phyloP scores from a whole-genome alignment of 2,888 invertebrate species.

The Ptilodon capucinus region DNA sequence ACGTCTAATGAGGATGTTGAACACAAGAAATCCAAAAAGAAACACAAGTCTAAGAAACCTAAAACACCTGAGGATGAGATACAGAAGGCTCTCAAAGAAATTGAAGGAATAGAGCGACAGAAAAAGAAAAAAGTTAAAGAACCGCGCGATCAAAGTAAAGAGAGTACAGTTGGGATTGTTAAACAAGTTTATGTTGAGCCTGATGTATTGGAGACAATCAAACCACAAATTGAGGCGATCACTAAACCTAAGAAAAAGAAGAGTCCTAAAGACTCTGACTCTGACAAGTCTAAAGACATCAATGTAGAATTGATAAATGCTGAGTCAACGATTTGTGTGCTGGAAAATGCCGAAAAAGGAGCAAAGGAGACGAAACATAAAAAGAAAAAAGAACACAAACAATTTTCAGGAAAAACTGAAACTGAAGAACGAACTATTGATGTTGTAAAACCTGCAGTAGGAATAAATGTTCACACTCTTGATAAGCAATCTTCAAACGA shows the following conservation, averaged over 20 bases:
- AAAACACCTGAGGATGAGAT: conserved; percentile 68
- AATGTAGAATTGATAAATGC: conserved; percentile 19
- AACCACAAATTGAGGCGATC: conserved; percentile 23
- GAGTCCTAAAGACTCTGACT: conserved; percentile 32
- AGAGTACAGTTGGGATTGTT: conserved; percentile 24
- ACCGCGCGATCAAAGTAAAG: conserved; percentile 45
- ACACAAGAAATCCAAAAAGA: conserved; percentile 64
- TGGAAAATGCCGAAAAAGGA: conserved; percentile 4
- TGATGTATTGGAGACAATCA: conserved; percentile 7
- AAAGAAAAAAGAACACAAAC: conserved; percentile 38
- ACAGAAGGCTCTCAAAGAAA: conserved; percentile 71
- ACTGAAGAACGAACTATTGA: conserved; percentile 10
- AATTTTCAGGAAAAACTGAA: conserved; percentile 20
- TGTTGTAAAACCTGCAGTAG: background rate
- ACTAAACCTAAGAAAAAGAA: conserved; percentile 50
- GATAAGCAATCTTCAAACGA: background rate
- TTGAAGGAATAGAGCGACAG: conserved; percentile 58
- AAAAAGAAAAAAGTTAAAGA: conserved; percentile 66
- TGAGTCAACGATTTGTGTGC: conserved; percentile 13
- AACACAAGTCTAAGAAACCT: conserved; percentile 63
- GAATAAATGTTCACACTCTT: background rate
- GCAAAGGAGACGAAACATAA: conserved; percentile 29
- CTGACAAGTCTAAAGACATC: conserved; percentile 17
- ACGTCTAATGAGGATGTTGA: conserved; percentile 36
- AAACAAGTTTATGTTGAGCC: conserved; percentile 6